A percentile compares a stretch with the other conserved stretches of the same genome.
phyloP scores from a whole-genome alignment of 2,113 vertebrate genomes.

The Serinus canaria region DNA sequence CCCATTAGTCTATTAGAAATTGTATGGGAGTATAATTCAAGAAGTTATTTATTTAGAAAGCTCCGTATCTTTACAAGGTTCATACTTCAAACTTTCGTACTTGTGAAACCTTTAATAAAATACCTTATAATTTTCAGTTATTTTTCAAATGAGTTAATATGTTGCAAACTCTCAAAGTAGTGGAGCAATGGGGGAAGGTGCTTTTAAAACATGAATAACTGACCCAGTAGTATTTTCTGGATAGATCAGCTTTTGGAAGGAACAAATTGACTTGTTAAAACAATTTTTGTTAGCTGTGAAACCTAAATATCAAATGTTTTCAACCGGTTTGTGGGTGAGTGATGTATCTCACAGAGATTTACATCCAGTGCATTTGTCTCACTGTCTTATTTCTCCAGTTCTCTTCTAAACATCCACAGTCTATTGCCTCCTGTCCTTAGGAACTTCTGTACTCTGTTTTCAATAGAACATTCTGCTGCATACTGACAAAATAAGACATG shows the following conservation, averaged over 20 bases:
- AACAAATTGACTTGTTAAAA: background rate
- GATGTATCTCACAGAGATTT: background rate
- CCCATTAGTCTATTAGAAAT: background rate
- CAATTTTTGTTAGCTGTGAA: background rate
- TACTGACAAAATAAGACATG: background rate
- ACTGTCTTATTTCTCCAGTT: background rate
- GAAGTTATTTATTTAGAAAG: background rate
- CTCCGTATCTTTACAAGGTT: background rate
- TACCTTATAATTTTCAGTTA: background rate
- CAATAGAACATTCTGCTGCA: background rate
- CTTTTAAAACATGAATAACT: background rate
- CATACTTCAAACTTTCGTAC: background rate
- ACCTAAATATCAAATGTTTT: background rate
- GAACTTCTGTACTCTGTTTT: background rate
- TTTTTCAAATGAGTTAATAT: background rate
- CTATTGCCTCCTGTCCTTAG: background rate
- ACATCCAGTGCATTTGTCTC: background rate
- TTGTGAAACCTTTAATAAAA: background rate
- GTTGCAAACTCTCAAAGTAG: background rate
- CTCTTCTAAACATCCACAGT: background rate
- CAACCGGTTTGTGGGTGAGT: background rate
- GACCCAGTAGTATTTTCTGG: background rate
- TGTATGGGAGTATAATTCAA: background rate
- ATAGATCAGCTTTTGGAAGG: background rate
- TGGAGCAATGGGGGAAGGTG: background rate